Percentiles rank a stretch among this genome's conserved stretches.
Conservation (phyloP, 1,140 invertebrate species). For the Caenorhabditis elegans region DNA sequence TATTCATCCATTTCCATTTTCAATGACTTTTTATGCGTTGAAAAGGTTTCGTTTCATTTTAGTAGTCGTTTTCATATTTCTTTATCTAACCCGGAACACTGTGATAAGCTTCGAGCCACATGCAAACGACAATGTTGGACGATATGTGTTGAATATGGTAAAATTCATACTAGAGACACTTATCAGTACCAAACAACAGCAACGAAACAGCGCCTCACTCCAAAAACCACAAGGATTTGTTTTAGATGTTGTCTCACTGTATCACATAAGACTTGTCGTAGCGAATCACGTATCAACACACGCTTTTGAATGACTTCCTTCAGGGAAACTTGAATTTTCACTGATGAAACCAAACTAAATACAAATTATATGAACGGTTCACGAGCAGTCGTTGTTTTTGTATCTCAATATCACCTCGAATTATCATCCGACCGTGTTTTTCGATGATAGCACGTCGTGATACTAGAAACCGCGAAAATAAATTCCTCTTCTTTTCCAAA, state of each 20-base stretch:
- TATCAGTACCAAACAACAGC: neutral
- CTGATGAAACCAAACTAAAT: neutral
- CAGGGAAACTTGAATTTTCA: neutral
- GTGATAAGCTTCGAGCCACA: neutral
- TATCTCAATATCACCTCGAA: no score
- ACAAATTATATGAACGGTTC: neutral
- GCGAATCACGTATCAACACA: neutral
- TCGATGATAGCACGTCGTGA: neutral
- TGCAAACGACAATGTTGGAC: neutral
- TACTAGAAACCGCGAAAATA: neutral
- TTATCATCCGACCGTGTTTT: neutral
- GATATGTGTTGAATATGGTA: no score
- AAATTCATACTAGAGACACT: slow-evolving; percentile 18
- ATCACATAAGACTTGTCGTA: neutral
- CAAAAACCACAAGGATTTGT: neutral
- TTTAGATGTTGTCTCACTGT: no score
- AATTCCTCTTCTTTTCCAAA: slow-evolving; percentile 20
- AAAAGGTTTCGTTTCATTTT: neutral
- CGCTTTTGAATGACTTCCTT: neutral
- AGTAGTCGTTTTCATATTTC: neutral
- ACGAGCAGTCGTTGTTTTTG: neutral
- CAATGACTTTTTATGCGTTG: no score
- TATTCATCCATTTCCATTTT: neutral
- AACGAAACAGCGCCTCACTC: neutral
- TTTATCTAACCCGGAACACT: slow-evolving; percentile 22